Conservation (phyloP, 2,888 invertebrate species). For the Stomorhina lunata region DNA sequence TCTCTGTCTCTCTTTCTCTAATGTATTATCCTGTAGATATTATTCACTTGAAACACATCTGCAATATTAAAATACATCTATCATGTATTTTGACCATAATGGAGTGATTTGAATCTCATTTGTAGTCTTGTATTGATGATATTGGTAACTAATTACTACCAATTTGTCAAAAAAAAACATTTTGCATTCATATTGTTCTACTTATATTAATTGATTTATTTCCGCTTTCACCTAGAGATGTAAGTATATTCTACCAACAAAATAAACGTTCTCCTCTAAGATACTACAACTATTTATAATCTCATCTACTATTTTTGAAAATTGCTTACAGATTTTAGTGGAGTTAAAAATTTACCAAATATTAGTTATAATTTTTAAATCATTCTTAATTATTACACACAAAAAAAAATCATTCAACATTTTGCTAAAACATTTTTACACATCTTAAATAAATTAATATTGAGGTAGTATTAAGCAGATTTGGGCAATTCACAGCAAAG, state of each 20-base stretch:
- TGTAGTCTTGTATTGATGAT: constrained; percentile 38
- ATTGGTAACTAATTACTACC: neutral
- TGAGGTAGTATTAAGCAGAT: neutral
- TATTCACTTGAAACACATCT: constrained; percentile 22
- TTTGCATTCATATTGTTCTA: constrained; percentile 43
- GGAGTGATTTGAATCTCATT: constrained; percentile 34
- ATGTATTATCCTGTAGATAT: constrained; percentile 51
- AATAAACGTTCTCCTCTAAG: neutral
- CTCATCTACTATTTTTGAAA: constrained; percentile 19
- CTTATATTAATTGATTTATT: constrained; percentile 32
- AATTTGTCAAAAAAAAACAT: neutral
- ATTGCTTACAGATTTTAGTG: constrained; percentile 31
- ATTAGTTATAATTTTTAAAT: neutral
- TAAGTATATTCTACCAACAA: constrained; percentile 48
- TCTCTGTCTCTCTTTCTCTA: constrained; percentile 2
- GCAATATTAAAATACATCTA: constrained; percentile 11
- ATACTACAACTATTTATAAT: constrained; percentile 30
- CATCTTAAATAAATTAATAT: constrained; percentile 7
- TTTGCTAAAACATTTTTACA: constrained; percentile 6
- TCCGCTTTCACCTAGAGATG: constrained; percentile 59
- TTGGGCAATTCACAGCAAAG: neutral
- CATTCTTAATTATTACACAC: neutral
- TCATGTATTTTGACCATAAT: constrained; percentile 40
- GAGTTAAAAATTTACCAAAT: constrained; percentile 5
- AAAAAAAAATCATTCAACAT: constrained; percentile 3